Evolutionary conservation across 2,797 vertebrate genomes (phyloP).

Genomic region (Loriculus beryllinus): DNA sequence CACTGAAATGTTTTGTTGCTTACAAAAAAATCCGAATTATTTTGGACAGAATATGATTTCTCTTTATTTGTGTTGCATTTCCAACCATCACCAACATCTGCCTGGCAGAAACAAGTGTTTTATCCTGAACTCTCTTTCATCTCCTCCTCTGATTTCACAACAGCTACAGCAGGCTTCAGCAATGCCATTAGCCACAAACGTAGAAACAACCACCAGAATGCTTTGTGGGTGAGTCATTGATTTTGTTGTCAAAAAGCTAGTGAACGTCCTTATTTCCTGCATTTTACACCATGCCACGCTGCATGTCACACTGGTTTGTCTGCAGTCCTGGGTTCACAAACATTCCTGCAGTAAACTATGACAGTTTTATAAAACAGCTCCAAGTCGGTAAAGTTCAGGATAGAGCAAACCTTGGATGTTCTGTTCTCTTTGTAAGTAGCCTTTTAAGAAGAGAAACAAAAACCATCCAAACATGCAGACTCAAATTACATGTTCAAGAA

Average conservation of each 20-base stretch:
- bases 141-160: neutral
- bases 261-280: neutral
- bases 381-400: neutral
- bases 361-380: neutral
- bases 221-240: neutral
- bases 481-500: neutral
- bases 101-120: slow-evolving; percentile 2
- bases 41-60: neutral
- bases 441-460: neutral
- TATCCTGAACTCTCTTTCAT: neutral
- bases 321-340: neutral
- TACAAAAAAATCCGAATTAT: neutral
- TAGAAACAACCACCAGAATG: neutral
- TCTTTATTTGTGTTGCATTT: neutral
- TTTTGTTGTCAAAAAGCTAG: slow-evolving; percentile 14
- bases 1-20: neutral
- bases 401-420: neutral
- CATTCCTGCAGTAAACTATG: neutral
- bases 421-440: neutral
- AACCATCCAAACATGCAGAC: neutral
- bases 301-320: neutral
- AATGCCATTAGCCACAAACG: neutral
- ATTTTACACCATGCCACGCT: neutral
- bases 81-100: neutral
- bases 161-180: neutral